phyloP scores from a whole-genome alignment of 2,113 vertebrate species.

The Shinisaurus crocodilurus region DNA sequence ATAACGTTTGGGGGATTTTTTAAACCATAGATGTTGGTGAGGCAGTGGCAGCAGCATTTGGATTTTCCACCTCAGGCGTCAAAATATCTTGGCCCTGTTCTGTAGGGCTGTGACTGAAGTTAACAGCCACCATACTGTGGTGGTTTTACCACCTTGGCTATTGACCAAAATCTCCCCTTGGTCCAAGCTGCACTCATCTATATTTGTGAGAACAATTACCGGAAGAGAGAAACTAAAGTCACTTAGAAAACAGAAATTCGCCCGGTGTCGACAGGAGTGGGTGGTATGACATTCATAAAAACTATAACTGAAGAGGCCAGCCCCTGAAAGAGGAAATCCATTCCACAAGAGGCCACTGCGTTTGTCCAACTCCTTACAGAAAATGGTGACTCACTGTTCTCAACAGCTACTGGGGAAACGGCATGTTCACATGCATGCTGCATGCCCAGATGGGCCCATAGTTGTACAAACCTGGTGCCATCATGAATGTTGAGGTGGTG shows the following conservation, averaged over 20 bases:
- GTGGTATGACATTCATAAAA: background rate
- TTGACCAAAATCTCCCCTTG: background rate
- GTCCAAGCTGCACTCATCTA: background rate
- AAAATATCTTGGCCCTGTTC: background rate
- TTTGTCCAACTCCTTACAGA: background rate
- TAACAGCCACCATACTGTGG: background rate
- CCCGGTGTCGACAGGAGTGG: background rate
- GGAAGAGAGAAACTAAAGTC: background rate
- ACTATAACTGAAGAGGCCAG: background rate
- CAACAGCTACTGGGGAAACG: background rate
- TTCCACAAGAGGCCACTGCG: background rate
- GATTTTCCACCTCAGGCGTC: no score
- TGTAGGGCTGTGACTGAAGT: background rate
- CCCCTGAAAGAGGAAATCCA: background rate
- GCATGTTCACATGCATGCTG: background rate
- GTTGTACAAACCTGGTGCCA: background rate
- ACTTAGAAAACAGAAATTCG: conserved; percentile 1
- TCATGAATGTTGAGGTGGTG: background rate
- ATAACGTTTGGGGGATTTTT: background rate
- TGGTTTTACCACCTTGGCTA: background rate
- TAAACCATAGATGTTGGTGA: background rate
- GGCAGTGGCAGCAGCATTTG: background rate
- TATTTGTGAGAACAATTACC: background rate
- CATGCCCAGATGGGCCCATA: background rate
- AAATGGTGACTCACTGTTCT: conserved; percentile 9